Percentiles rank a stretch among this genome's conserved stretches.
Conservation (phyloP, 2,888 invertebrate species). For the Prenolepis imparis region DNA sequence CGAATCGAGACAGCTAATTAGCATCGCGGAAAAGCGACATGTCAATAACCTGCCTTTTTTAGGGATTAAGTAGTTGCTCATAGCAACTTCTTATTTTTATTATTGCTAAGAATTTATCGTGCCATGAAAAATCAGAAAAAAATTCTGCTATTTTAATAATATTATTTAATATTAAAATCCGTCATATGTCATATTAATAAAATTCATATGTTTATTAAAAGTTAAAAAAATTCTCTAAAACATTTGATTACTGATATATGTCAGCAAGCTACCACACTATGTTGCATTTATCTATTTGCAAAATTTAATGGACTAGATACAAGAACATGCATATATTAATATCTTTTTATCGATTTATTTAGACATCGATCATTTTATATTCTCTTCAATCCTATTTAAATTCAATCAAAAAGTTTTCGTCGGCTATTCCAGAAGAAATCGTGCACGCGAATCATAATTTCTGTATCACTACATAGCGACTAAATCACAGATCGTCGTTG, state of each 20-base stretch:
- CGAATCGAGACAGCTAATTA: too few relatives aligned
- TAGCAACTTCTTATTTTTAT: background rate
- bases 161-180: background rate
- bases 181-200: background rate
- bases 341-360: background rate
- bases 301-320: background rate
- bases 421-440: background rate
- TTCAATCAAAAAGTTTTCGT: slow-evolving; percentile 23
- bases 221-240: background rate
- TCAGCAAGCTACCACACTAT: background rate
- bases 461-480: background rate
- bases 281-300: background rate
- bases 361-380: background rate
- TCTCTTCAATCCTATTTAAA: slow-evolving; percentile 19
- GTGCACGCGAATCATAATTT: slow-evolving; percentile 7
- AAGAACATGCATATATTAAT: background rate
- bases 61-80: background rate
- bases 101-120: background rate
- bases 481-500: slow-evolving; percentile 10
- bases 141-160: background rate
- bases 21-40: too few relatives aligned
- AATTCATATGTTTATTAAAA: background rate
- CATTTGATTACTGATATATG: background rate
- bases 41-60: too few relatives aligned
- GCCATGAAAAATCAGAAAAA: background rate